phyloP scores from a whole-genome alignment of 2,797 vertebrate genomes.

The Tympanoctomys barrerae region DNA sequence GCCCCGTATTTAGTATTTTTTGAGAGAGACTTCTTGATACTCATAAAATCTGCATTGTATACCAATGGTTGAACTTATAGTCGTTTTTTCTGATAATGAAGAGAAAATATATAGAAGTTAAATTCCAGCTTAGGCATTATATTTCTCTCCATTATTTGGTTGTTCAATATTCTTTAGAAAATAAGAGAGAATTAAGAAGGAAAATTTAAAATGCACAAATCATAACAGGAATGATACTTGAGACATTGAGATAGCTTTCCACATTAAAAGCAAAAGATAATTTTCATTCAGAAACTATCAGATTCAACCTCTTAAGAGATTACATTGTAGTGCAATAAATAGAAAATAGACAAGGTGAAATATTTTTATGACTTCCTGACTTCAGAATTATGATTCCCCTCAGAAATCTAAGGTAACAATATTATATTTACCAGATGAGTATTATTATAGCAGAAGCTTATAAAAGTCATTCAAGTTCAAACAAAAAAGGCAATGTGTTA shows the following conservation, averaged over 20 bases:
- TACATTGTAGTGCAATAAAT: conserved; percentile 6
- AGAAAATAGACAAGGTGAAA: not conserved
- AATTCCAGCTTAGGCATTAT: not conserved
- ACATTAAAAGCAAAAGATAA: not conserved
- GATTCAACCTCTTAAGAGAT: not conserved
- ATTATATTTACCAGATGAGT: not conserved
- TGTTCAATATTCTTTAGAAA: conserved; percentile 17
- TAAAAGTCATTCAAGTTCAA: not conserved
- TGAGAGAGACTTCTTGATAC: not conserved
- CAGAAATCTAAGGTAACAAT: not conserved
- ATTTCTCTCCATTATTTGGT: conserved; percentile 23
- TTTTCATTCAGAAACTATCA: conserved; percentile 41
- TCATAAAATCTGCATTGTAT: not conserved
- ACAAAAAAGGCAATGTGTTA: not conserved
- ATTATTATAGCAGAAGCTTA: not conserved
- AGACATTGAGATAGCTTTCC: not conserved
- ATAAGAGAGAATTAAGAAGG: not conserved
- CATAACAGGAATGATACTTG: not conserved
- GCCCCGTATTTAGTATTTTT: not conserved
- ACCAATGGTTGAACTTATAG: not conserved
- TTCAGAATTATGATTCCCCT: not conserved
- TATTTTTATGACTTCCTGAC: not conserved
- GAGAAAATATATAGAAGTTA: not conserved
- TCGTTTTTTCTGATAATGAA: conserved; percentile 19
- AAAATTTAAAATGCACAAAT: not conserved